Evolutionary conservation across 2,113 vertebrate genomes (phyloP).

Genomic region (Aythya baeri): DNA sequence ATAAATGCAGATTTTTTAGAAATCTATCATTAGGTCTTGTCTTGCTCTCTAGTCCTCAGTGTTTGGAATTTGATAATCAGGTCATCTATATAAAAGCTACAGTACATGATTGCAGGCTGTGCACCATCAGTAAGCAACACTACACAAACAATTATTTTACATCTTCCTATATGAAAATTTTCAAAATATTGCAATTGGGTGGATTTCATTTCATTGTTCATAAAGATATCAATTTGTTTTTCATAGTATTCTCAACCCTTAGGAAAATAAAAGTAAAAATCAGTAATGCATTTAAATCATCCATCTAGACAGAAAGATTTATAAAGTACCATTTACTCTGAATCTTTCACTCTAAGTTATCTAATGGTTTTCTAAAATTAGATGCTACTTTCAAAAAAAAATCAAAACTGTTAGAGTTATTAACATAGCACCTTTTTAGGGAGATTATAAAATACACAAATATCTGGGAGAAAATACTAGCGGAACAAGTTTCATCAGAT

Average conservation of each 20-base stretch:
- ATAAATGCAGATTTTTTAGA: constrained; percentile 27
- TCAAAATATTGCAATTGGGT: background rate
- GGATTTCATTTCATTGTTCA: background rate
- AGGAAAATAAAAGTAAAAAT: constrained; percentile 1
- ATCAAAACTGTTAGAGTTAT: background rate
- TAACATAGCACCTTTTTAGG: background rate
- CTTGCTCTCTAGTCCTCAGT: background rate
- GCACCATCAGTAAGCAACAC: background rate
- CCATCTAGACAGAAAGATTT: background rate
- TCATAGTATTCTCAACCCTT: background rate
- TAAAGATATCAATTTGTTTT: background rate
- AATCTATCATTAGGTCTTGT: background rate
- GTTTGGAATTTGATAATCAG: background rate
- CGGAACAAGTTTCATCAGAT: background rate
- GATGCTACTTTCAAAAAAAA: constrained; percentile 4
- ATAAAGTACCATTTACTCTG: background rate
- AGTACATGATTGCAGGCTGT: background rate
- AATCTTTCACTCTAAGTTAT: constrained; percentile 24
- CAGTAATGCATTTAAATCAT: constrained; percentile 2
- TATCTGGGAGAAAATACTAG: background rate
- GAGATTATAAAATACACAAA: constrained; percentile 18
- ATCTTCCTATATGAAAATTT: background rate
- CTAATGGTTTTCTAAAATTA: constrained; percentile 57
- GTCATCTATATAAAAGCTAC: constrained; percentile 14
- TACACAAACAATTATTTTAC: background rate